Percentiles rank a stretch among this genome's conserved stretches.
These are phyloP conservation scores for Diploscapter pachys DNA, from an alignment of 1,140 invertebrate species.

Conservation along the genomic window DNA sequence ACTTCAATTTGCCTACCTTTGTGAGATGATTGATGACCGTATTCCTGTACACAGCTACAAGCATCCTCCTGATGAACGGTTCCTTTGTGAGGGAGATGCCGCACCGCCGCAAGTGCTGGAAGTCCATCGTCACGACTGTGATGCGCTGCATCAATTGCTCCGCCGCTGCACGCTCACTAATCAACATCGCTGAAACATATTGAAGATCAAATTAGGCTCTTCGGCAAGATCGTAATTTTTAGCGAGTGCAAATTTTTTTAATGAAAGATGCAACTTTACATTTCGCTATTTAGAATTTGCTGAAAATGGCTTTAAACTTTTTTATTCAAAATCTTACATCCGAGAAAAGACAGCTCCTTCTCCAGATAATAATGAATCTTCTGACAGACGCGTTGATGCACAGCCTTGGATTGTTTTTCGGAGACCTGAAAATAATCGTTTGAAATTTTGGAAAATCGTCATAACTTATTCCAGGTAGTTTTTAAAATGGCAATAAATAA, in stretches of 20 bases:
- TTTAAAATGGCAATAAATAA: too few relatives aligned
- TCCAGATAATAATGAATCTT: conserved; percentile 52
- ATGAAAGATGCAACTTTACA: too few relatives aligned
- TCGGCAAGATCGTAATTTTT: too few relatives aligned
- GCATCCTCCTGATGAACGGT: conserved; percentile 57
- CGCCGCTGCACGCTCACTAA: conserved; percentile 45
- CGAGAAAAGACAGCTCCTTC: conserved; percentile 43
- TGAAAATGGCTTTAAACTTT: conserved; percentile 1
- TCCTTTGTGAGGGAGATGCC: conserved; percentile 54
- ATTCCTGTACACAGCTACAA: conserved; percentile 49
- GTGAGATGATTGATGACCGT: conserved; percentile 38
- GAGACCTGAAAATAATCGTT: background rate
- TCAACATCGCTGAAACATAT: conserved; percentile 32
- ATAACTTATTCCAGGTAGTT: too few relatives aligned
- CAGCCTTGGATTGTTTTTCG: background rate
- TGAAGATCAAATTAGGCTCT: too few relatives aligned
- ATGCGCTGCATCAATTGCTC: conserved; percentile 44
- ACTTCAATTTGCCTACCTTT: conserved; percentile 29
- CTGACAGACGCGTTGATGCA: conserved; percentile 36
- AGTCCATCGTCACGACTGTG: conserved; percentile 50
- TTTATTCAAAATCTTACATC: conserved; percentile 20
- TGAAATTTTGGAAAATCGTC: too few relatives aligned
- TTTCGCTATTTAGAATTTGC: too few relatives aligned
- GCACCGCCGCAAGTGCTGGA: conserved; percentile 28
- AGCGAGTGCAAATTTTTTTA: too few relatives aligned